phyloP scores from a whole-genome alignment of 2,888 invertebrate genomes.

The Alitta virens region DNA sequence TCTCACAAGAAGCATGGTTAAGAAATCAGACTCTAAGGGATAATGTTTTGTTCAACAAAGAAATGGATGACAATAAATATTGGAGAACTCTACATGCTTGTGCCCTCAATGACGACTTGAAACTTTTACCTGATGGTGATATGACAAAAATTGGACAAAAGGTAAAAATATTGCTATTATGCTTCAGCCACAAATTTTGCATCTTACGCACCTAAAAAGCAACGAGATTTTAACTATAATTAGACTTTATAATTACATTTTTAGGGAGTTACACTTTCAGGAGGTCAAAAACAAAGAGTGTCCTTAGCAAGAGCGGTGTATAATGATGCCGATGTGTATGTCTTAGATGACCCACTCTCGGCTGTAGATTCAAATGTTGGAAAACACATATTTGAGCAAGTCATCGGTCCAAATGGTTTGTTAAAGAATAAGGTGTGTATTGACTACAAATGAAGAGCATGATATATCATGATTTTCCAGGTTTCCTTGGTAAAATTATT shows the following conservation, averaged over 20 bases:
- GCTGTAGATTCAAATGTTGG: constrained; percentile 97
- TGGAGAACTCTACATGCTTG: constrained; percentile 43
- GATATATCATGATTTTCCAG: no score
- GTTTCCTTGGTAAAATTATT: no score
- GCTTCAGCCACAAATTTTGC: no score
- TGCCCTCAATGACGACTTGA: constrained; percentile 60
- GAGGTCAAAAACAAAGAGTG: constrained; percentile 17
- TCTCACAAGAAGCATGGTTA: constrained; percentile 61
- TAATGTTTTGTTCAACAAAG: constrained; percentile 60
- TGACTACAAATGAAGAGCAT: no score
- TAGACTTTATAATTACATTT: not conserved
- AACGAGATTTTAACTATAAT: no score
- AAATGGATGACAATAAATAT: constrained; percentile 45
- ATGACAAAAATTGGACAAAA: constrained; percentile 64
- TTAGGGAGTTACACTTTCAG: constrained; percentile 11
- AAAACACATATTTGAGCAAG: constrained; percentile 92
- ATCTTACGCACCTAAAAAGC: no score
- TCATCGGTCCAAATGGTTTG: constrained; percentile 73
- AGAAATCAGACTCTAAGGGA: constrained; percentile 60
- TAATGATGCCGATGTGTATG: constrained; percentile 63
- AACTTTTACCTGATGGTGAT: constrained; percentile 61
- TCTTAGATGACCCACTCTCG: constrained; percentile 89
- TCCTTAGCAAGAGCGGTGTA: constrained; percentile 8
- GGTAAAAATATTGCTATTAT: no score
- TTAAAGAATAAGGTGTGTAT: constrained; percentile 58